Percentiles rank a stretch among this genome's conserved stretches.
phyloP scores from a whole-genome alignment of 2,113 vertebrate genomes.

The Chaetura pelagica region DNA sequence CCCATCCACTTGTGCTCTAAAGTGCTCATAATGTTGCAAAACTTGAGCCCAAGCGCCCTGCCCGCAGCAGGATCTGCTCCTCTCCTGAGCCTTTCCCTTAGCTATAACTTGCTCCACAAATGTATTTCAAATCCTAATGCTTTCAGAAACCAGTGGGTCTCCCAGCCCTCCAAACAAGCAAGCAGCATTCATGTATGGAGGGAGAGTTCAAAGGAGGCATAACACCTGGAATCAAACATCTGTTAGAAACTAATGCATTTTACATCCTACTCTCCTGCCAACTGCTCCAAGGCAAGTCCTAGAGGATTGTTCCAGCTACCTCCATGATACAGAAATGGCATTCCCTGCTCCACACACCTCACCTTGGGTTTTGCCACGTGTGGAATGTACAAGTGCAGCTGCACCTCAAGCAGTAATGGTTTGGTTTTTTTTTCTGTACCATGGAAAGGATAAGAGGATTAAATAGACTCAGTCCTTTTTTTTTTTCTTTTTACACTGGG shows the following conservation, averaged over 20 bases:
- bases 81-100: background rate
- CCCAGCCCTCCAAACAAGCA: slow-evolving; percentile 35
- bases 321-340: background rate
- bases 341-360: background rate
- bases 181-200: background rate
- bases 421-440: background rate
- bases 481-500: background rate
- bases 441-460: background rate
- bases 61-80: background rate
- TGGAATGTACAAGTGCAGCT: background rate
- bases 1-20: background rate
- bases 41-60: background rate
- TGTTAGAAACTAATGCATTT: slow-evolving; percentile 53
- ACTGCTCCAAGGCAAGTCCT: slow-evolving; percentile 28
- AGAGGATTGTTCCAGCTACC: slow-evolving; percentile 23
- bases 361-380: background rate
- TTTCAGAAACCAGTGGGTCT: background rate
- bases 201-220: slow-evolving; percentile 45
- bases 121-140: background rate
- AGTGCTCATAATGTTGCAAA: accelerated
- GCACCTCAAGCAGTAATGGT: background rate
- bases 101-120: background rate
- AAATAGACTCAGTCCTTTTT: background rate
- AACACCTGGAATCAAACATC: slow-evolving; percentile 71
- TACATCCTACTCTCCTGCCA: slow-evolving; percentile 49